Base-by-base conservation (phyloP, 37 sponge, comb jelly and placozoan species). In the Cladorhizidae sp. region DNA sequence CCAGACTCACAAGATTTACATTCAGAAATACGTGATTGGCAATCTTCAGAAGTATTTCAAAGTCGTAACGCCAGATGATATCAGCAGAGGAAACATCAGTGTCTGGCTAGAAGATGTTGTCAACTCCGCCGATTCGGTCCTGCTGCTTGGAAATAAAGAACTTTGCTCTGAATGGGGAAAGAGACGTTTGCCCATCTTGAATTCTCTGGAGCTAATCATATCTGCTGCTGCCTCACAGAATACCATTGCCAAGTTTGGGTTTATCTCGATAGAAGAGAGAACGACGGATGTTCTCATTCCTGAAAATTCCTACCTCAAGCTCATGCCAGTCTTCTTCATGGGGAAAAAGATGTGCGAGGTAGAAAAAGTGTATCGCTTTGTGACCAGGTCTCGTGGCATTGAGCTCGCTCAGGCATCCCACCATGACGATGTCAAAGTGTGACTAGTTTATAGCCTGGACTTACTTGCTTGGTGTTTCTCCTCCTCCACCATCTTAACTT, bases 111-210 rank as follows among this genome's bases (percentile, higher is more conserved):
- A 68, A n/a, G 52, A 65, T 32, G 17, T n/a, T 25, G 32, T 55
- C 17, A 35, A 22, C 21, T 43, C 41, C 15, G 65, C 80, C 21
- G 50, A 54, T 45, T 67, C 80, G 17, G 69, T 79, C 23, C 70
- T 79, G 3, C 37, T 50, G 14, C 70, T 79, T 9, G 67, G 69
- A 31, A 68, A 68, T 36, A 17, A 52, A 3, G 80, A 45, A 51
- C 68, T 79, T 22, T 69, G 11, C 31, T 3, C 42, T 18, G 80
- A 79, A 7, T 79, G 80, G 80, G 62, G 39, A 5, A n/a, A 31
- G 1, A 3, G 64, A 71, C 42, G 72, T 14, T 71, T 49, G 14
- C 42, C 23, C 2, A 45, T 40, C 72, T 3, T 41, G 14, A 45
- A 71, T 37, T 71, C 25, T 22, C 28, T 45, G 11, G 21, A 41